Evolutionary conservation across 2,797 vertebrate genomes (phyloP), one percentile per base, ranked within the genome.

Genomic region (Xiphophorus birchmanni): DNA sequence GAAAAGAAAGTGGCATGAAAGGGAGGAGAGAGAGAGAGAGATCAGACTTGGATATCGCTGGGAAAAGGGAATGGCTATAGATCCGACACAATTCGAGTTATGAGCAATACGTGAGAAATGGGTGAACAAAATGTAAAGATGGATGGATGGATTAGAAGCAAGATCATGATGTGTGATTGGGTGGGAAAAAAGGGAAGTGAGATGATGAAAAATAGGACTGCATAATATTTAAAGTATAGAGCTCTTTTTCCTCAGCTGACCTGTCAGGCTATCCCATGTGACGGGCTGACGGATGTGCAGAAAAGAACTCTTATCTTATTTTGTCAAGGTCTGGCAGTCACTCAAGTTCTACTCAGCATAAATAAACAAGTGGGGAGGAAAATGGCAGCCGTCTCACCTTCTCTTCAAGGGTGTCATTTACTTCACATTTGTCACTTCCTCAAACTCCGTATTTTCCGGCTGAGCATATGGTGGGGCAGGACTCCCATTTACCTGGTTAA

Each of bases 271-370:
- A 83, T 88, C 90, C 86, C 77, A 32, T 87, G 88, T 95, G 95
- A 94, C 94, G 93, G 87, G 84, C 93, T 96, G 95, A 96, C 84
- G 87, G 92, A 95, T 96, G 94, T 87, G 93, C 93, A 91, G 87
- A 93, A 86, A 90, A 91, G 85, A 92, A 90, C 91, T 95, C 94
- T 96, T 96, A 96, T 96, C 95, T 95, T 95, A 94, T 95, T 95
- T 94, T 92, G 89, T 94, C 95, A 95, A 95, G 95, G 95, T 95
- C 95, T 96, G 94, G 94, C 94, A 95, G 92, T 92, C 93, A 91
- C 93, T 96, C 93, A 95, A 94, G 91, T 90, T 92, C 90, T 90
- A 92, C 92, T 93, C 92, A 92, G 95, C 94, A 95, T 95, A 94
- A 94, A 96, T 93, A 95, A 96, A 95, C 95, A 96, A 94, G 94